Conservation (phyloP, 64 coral and sea anemone species). For the Catalaphyllia jardinei region DNA sequence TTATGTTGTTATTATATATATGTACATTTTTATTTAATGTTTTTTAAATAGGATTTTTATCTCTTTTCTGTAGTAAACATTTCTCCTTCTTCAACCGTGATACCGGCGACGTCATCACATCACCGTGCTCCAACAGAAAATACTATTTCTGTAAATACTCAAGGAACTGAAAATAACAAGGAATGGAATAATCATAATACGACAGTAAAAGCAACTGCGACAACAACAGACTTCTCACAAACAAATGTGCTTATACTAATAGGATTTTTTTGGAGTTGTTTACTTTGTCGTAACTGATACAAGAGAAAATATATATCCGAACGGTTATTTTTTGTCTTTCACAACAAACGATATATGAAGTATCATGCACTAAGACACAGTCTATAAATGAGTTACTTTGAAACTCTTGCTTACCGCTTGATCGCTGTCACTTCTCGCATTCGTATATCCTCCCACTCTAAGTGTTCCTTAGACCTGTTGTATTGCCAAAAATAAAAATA, state of each 20-base stretch:
- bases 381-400: too few species aligned
- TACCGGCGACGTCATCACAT: not conserved
- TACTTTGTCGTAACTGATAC: not conserved
- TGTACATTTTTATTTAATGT: too few species aligned
- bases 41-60: not conserved
- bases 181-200: not conserved
- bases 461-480: too few species aligned
- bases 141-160: not conserved
- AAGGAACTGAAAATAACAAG: not conserved
- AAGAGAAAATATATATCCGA: not conserved
- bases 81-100: not conserved
- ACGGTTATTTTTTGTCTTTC: too few species aligned
- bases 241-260: not conserved
- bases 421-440: too few species aligned
- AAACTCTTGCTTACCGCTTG: too few species aligned
- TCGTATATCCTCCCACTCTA: too few species aligned
- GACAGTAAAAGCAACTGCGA: not conserved
- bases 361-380: too few species aligned
- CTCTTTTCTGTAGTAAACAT: not conserved
- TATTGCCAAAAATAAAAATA: too few species aligned
- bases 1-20: too few species aligned
- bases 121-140: not conserved
- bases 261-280: not conserved
- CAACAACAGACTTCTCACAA: not conserved
- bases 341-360: too few species aligned